Base-by-base conservation (phyloP, 2,797 vertebrate species). In the Setipinna tenuifilis region DNA sequence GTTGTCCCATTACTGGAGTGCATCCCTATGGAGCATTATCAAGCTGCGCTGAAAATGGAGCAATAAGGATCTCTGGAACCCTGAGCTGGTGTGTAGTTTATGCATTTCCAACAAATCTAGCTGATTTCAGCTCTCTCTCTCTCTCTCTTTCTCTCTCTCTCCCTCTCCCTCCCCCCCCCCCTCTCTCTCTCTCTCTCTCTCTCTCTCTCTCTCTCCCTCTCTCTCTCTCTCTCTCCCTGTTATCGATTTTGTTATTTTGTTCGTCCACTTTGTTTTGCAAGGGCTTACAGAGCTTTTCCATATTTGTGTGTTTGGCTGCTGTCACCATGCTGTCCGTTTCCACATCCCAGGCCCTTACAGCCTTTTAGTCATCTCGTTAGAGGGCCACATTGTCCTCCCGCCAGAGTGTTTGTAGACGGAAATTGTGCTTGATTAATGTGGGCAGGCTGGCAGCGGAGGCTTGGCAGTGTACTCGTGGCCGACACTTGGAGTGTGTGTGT, bases 371-470 rank as follows among this genome's bases (percentile, higher is more conserved):
- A 44, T 44, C 71, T 78, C 71, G 41, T 78, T 44, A 78, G 71
- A 78, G 17, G 71, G 71, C 28, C 31, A 35, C 68, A 35, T 75
- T 31, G 35, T 78, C 41, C 9, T 9, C 35, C 71, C 21, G 57
- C 35, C 28, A n/a, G 31, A 25, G 83, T 83, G 59, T 68, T 54
- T 57, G 48, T 28, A 35, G 50, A 83, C 48, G 12, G 23, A 65
- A 48, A 68, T 61, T 83, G 82, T 21, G 41, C 12, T 44, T 83
- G 59, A 78, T 78, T 78, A 78, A 78, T 44, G 71, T 78, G 16
- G 71, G 71, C 71, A 44, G 41, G 21, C 71, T 78, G 71, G 71
- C 35, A 78, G 17, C 1, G 6, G 31, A 41, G 35, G 35, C 35
- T 78, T 71, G 65, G 59, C 57, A 28, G 46, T 28, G 12, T 21